Percentiles rank a stretch among this genome's conserved stretches.
Conservation (phyloP, 2,888 invertebrate genomes). For the Digitonthophagus gazella region DNA sequence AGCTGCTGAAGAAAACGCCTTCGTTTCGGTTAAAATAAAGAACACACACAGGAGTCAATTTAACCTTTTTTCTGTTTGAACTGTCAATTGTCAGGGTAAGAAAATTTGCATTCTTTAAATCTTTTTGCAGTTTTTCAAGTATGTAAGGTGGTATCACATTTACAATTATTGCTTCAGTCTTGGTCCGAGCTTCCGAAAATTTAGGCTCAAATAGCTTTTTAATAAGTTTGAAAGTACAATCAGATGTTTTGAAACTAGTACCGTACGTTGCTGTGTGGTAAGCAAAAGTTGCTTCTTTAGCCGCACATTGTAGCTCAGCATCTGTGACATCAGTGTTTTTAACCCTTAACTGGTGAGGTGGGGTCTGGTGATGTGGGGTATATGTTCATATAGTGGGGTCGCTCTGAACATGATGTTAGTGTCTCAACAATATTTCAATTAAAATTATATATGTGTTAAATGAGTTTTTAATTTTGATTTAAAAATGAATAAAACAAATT, state of each 20-base stretch:
- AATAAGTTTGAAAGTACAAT: neutral
- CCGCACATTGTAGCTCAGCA: neutral
- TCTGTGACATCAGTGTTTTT: neutral
- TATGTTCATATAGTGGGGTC: too few species aligned
- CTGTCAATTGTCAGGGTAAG: neutral
- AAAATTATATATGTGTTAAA: too few species aligned
- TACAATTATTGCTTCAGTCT: slow-evolving; percentile 3
- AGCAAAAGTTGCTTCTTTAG: slow-evolving; percentile 6
- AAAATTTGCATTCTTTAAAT: neutral
- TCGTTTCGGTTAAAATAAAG: neutral
- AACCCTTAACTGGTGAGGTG: too few species aligned
- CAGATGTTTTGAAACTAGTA: neutral
- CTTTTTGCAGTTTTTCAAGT: slow-evolving; percentile 1
- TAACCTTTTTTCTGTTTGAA: neutral
- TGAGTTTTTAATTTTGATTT: too few species aligned
- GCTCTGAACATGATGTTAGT: too few species aligned
- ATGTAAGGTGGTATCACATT: neutral
- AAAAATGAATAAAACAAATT: too few species aligned
- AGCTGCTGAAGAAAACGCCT: too few species aligned
- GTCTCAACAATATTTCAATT: too few species aligned
- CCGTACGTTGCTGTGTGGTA: slow-evolving; percentile 1
- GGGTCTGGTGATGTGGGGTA: too few species aligned
- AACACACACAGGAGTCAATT: neutral
- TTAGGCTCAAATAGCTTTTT: neutral
- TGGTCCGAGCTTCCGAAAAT: neutral